Percentiles rank a stretch among this genome's conserved stretches.
Conservation (phyloP, 2,113 vertebrate genomes). For the Mirza zaza region DNA sequence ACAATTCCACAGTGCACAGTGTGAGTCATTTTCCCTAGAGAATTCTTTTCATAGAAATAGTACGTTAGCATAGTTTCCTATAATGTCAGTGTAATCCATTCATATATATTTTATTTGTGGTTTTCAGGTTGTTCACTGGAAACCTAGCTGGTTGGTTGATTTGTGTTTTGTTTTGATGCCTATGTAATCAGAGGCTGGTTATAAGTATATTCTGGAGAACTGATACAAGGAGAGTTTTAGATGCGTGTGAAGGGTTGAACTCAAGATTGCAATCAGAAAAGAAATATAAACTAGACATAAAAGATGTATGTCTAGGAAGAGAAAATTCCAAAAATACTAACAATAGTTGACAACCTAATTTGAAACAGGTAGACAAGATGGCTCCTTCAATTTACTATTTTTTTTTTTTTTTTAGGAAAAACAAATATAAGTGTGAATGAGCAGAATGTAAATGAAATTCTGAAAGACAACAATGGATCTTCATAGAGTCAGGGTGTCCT, state of each 20-base stretch:
- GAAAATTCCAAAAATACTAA: conserved; percentile 50
- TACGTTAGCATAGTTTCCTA: conserved; percentile 71
- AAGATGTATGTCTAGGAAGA: conserved; percentile 56
- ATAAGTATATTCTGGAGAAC: conserved; percentile 72
- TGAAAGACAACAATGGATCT: not conserved
- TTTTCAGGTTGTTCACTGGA: conserved; percentile 79
- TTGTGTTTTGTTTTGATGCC: conserved; percentile 68
- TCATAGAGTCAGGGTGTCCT: not conserved
- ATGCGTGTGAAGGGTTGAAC: conserved; percentile 67
- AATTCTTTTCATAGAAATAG: conserved; percentile 71
- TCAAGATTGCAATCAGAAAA: conserved; percentile 66
- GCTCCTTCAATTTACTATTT: conserved; percentile 15
- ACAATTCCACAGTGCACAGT: conserved; percentile 33
- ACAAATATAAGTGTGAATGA: not conserved
- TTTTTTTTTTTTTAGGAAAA: not conserved
- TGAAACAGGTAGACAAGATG: not conserved
- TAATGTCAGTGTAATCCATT: conserved; percentile 59
- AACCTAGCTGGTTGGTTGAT: not conserved
- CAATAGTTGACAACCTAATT: not conserved
- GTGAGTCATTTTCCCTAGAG: conserved; percentile 48
- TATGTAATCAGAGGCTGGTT: conserved; percentile 65
- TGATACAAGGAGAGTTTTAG: conserved; percentile 55
- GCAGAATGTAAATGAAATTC: conserved; percentile 8
- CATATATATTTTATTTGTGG: conserved; percentile 81
- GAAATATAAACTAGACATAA: conserved; percentile 60